phyloP scores from a whole-genome alignment of 2,888 invertebrate genomes.

The Tipula confusa region DNA sequence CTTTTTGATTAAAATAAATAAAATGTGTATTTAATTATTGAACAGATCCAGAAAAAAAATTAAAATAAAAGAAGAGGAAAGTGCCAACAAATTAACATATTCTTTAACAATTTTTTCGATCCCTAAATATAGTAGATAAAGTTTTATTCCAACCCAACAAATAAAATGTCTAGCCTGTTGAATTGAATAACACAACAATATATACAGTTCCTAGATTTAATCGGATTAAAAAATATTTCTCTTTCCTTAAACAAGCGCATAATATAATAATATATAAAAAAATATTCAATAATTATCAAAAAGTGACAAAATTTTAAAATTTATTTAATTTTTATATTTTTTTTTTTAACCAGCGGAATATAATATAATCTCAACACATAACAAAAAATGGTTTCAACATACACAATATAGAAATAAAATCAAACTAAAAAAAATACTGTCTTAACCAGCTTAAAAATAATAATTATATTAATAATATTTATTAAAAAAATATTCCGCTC shows the following conservation, averaged over 20 bases:
- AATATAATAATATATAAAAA: background rate
- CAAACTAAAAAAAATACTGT: background rate
- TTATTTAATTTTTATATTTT: background rate
- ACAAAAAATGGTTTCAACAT: conserved; percentile 27
- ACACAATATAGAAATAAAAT: background rate
- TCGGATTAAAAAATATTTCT: background rate
- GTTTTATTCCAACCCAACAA: background rate
- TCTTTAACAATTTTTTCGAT: background rate
- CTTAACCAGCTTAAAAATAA: background rate
- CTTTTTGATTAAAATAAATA: background rate
- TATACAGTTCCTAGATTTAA: conserved; percentile 8
- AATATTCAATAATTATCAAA: too few species aligned
- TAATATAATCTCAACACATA: background rate
- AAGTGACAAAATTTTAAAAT: background rate
- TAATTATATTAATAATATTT: background rate
- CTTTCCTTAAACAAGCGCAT: background rate
- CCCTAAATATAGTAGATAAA: background rate
- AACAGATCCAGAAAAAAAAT: background rate
- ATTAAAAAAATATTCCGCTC: background rate
- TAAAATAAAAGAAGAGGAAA: background rate
- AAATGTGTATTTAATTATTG: background rate
- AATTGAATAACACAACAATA: background rate
- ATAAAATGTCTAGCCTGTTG: background rate
- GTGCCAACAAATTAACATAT: background rate
- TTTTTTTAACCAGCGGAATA: conserved; percentile 20